Base-by-base conservation (phyloP, 2,113 vertebrate species). In the Ptychochromis oligacanthus region DNA sequence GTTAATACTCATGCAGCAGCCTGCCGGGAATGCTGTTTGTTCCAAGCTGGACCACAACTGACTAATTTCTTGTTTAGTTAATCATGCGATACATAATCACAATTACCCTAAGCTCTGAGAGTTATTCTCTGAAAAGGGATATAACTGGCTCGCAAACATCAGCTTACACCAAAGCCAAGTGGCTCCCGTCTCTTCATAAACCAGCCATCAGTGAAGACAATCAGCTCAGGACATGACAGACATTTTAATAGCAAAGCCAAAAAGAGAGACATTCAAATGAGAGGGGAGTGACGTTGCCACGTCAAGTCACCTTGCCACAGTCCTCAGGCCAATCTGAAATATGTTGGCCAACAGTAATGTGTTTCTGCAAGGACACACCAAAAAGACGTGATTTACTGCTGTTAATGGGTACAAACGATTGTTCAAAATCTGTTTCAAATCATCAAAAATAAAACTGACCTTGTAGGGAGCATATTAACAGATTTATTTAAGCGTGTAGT, bases 1-100 rank as follows among this genome's bases (percentile, higher is more conserved):
- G 67, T 86, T 86, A 20, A 89, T 86, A 81, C 56, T 83, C 75
- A 74, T 58, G 52, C 82, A 76, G 64, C 75, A 20, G 40, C 60
- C 85, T 75, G 87, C 72, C 36, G 75, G 78, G 77, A 91, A 86
- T n/a, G 13, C 72, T 28, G 65, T 75, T 91, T 86, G 76, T 90
- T 88, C 74, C 78, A 22, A 56, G 5, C 61, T 40, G 58, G 75
- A 87, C 80, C 74, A 75, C 59, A 62, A 85, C 85, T 12, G 57
- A 54, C 83, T 91, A 79, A 91, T 91, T 91, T 93, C 81, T 88
- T 83, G 86, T 92, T 92, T 81, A 87, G 91, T 81, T 94, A 91
- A 93, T 91, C 83, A 82, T 77, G 84, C 64, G 5, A 82, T 75
- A 84, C 80, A 82, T 81, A 89, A 93, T 91, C 84, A 90, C 84